phyloP scores from a whole-genome alignment of 2,113 vertebrate genomes.

The Oostethus manadensis region DNA sequence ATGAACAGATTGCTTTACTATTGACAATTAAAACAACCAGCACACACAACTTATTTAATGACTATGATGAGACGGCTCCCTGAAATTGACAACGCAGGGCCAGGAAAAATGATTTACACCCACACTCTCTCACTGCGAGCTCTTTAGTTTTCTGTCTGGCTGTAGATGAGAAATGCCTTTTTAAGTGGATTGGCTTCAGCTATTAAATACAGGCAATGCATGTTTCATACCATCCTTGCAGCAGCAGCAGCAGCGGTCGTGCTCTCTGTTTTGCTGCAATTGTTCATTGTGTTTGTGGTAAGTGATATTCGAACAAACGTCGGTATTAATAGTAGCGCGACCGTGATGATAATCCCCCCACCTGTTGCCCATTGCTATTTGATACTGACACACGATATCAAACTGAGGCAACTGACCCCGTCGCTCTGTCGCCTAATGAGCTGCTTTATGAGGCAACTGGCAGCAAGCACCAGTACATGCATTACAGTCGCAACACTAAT shows the following conservation, averaged over 20 bases:
- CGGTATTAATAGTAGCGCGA: constrained; percentile 64
- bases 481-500: constrained; percentile 3
- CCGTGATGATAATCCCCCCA: constrained; percentile 57
- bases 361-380: constrained; percentile 60
- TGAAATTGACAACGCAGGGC: constrained; percentile 68
- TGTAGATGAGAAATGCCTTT: too few species aligned
- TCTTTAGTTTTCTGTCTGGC: constrained; percentile 26
- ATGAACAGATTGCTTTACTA: constrained; percentile 83
- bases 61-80: constrained; percentile 70
- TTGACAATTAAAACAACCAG: constrained; percentile 81
- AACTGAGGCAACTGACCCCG: constrained; percentile 53
- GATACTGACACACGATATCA: constrained; percentile 59
- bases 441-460: constrained; percentile 41
- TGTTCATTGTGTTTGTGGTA: constrained; percentile 54
- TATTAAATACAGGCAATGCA: too few species aligned
- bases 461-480: constrained; percentile 18
- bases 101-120: constrained; percentile 52
- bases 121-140: constrained; percentile 14
- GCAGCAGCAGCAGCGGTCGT: too few species aligned
- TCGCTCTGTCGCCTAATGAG: constrained; percentile 55
- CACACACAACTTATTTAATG: constrained; percentile 75
- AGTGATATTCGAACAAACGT: constrained; percentile 45
- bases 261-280: constrained; percentile 19
- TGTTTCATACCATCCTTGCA: too few species aligned
- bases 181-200: too few species aligned